A percentile compares a stretch with the other conserved stretches of the same genome.
These are phyloP conservation scores for Gryllus bimaculatus DNA, from an alignment of 1,140 invertebrate species.

Conservation along the genomic window DNA sequence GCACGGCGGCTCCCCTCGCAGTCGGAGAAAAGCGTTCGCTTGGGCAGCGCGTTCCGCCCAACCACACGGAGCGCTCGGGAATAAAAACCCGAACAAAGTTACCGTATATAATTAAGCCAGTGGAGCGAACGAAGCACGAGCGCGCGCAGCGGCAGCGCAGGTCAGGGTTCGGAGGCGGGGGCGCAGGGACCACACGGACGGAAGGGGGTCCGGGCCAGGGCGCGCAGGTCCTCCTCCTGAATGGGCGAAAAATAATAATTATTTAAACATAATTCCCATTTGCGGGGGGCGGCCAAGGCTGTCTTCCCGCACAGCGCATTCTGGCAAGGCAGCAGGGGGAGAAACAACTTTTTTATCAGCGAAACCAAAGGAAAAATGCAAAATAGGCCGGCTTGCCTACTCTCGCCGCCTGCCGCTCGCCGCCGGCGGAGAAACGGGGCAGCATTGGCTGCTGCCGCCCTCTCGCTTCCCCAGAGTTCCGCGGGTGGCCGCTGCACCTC, in stretches of 20 bases:
- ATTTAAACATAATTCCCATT: constrained; percentile 6
- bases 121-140: background rate
- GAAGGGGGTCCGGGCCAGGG: background rate
- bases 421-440: no score
- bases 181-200: background rate
- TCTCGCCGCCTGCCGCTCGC: background rate
- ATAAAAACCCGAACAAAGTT: background rate
- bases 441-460: background rate
- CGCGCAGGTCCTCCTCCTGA: background rate
- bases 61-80: background rate
- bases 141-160: background rate
- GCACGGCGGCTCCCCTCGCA: no score
- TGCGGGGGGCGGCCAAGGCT: background rate
- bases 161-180: no score
- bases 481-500: no score
- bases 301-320: background rate
- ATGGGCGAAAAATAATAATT: constrained; percentile 5
- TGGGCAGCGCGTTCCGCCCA: background rate
- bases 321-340: background rate
- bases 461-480: background rate
- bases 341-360: constrained; percentile 5
- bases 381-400: background rate
- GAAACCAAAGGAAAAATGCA: background rate
- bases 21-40: no score
- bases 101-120: constrained; percentile 1